Conservation (phyloP, 2,113 vertebrate species). For the Corynorhinus townsendii region DNA sequence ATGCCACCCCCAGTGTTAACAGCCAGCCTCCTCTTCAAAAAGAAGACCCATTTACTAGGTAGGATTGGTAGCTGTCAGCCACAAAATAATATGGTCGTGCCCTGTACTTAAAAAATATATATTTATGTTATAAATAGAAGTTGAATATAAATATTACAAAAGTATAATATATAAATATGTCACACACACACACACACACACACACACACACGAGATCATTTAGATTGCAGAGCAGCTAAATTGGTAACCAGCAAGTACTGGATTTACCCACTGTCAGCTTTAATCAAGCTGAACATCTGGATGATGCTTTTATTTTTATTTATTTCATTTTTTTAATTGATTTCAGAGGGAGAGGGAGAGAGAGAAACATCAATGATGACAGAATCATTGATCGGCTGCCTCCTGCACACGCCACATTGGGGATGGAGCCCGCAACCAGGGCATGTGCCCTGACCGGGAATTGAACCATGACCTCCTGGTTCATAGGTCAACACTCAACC, state of each 20-base stretch:
- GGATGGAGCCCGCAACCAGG: too few species aligned
- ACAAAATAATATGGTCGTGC: background rate
- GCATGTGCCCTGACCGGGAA: too few species aligned
- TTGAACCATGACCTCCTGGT: too few species aligned
- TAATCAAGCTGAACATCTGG: constrained; percentile 2
- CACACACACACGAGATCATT: background rate
- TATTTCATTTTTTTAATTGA: too few species aligned
- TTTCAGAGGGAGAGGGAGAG: too few species aligned
- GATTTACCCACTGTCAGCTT: background rate
- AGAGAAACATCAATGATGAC: too few species aligned
- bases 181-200: background rate
- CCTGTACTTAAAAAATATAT: background rate
- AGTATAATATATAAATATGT: background rate
- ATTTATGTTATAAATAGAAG: background rate
- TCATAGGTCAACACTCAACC: too few species aligned
- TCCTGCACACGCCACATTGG: too few species aligned
- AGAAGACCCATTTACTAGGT: background rate
- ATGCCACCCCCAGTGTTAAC: background rate
- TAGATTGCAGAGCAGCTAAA: background rate
- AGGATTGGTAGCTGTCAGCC: background rate
- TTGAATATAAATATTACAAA: background rate
- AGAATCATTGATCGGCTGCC: too few species aligned
- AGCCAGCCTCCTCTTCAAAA: background rate
- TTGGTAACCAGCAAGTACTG: background rate
- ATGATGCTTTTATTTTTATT: background rate